A percentile compares a stretch with the other conserved stretches of the same genome.
These are phyloP conservation scores for Clarias fuscus DNA, from an alignment of 2,797 vertebrate genomes.

Conservation along the genomic window DNA sequence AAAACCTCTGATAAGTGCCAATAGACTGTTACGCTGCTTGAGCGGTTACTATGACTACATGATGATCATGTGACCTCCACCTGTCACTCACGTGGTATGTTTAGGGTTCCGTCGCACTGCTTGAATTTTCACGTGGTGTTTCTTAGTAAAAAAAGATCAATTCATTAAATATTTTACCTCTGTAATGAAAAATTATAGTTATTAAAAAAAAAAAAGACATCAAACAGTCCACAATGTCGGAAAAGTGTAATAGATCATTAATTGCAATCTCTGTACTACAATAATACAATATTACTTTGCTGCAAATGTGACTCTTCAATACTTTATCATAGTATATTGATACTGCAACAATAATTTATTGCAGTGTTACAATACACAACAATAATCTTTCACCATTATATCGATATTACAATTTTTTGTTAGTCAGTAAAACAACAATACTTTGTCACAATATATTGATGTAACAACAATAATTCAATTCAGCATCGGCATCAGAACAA, in stretches of 20 bases:
- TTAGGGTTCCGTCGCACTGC: not conserved
- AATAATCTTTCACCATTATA: not conserved
- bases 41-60: not conserved
- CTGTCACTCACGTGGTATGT: not conserved
- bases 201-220: no score
- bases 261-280: no score
- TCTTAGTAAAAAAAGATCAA: no score
- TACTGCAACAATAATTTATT: not conserved
- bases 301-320: not conserved
- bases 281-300: not conserved
- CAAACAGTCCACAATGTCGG: no score
- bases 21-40: not conserved
- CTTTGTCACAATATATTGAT: not conserved
- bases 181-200: not conserved
- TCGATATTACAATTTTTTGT: not conserved
- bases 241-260: no score
- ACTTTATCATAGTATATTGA: not conserved
- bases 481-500: not conserved
- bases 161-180: not conserved
- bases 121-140: not conserved
- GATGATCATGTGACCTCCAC: not conserved
- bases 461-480: not conserved
- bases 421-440: no score
- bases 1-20: not conserved
- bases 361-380: not conserved